Percentiles rank a stretch among this genome's conserved stretches.
Evolutionary conservation across 53 echinoderm and acorn worm genomes (phyloP).

Genomic region (Arbacia lixula): DNA sequence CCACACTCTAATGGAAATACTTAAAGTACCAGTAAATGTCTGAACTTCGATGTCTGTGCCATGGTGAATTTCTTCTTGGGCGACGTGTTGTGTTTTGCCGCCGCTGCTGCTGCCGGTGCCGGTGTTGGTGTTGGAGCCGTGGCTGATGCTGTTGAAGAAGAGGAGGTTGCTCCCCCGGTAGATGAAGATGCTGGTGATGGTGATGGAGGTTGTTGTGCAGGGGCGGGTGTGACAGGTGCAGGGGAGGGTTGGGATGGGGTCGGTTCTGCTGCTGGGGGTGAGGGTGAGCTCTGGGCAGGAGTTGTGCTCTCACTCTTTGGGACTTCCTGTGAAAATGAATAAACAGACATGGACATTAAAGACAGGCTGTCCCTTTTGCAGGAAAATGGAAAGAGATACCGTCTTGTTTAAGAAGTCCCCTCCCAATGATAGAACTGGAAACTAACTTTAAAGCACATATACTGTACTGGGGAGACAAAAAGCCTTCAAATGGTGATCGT

Average conservation of each 20-base stretch:
- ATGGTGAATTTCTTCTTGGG: slow-evolving; percentile 72
- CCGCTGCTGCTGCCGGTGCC: background rate
- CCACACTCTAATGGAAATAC: no score
- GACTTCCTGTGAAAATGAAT: no score
- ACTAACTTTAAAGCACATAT: no score
- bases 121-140: slow-evolving; percentile 12
- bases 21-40: slow-evolving; percentile 78
- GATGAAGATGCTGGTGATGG: background rate
- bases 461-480: no score
- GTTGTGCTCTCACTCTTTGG: no score
- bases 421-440: no score
- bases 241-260: background rate
- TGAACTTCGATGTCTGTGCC: slow-evolving; percentile 85
- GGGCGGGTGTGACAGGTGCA: slow-evolving; percentile 2
- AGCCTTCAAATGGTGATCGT: no score
- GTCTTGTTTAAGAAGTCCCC: no score
- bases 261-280: background rate
- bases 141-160: background rate
- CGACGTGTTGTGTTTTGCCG: background rate
- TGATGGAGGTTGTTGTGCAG: slow-evolving; percentile 5
- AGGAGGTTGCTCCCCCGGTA: background rate
- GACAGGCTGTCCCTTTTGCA: no score
- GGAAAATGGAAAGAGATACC: no score
- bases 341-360: no score
- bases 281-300: no score